These are phyloP conservation scores for Sycophaga agraensis DNA, from an alignment of 1,140 invertebrate species.

Conservation along the genomic window DNA sequence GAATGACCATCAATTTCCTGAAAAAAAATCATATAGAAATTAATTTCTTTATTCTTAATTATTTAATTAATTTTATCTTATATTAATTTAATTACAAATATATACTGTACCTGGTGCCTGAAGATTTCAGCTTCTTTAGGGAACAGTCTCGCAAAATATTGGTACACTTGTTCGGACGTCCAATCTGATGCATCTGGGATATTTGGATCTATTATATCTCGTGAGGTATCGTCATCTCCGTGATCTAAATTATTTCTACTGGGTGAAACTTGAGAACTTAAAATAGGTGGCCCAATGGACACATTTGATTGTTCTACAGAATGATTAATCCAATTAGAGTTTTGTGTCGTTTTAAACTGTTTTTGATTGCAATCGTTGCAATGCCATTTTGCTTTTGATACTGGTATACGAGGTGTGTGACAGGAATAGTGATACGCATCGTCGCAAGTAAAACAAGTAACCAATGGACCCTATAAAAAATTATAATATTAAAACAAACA, in stretches of 20 bases:
- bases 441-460: constrained; percentile 79
- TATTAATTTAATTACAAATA: background rate
- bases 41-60: background rate
- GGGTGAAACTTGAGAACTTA: constrained; percentile 53
- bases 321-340: constrained; percentile 44
- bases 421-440: constrained; percentile 80
- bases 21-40: constrained; percentile 34
- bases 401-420: constrained; percentile 64
- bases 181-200: constrained; percentile 80
- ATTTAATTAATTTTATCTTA: constrained; percentile 1
- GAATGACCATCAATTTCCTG: constrained; percentile 88
- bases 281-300: constrained; percentile 44
- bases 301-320: constrained; percentile 13
- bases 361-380: constrained; percentile 49
- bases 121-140: constrained; percentile 76
- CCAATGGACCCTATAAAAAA: constrained; percentile 55
- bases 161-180: constrained; percentile 78
- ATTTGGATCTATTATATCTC: constrained; percentile 61
- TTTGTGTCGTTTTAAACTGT: constrained; percentile 22
- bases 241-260: constrained; percentile 41
- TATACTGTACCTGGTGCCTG: constrained; percentile 69
- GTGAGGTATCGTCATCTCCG: constrained; percentile 44
- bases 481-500: constrained; percentile 9
- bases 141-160: constrained; percentile 75
- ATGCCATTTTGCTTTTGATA: constrained; percentile 48